Conservation (phyloP, 2,888 invertebrate genomes). For the Gymnocheta viridis region DNA sequence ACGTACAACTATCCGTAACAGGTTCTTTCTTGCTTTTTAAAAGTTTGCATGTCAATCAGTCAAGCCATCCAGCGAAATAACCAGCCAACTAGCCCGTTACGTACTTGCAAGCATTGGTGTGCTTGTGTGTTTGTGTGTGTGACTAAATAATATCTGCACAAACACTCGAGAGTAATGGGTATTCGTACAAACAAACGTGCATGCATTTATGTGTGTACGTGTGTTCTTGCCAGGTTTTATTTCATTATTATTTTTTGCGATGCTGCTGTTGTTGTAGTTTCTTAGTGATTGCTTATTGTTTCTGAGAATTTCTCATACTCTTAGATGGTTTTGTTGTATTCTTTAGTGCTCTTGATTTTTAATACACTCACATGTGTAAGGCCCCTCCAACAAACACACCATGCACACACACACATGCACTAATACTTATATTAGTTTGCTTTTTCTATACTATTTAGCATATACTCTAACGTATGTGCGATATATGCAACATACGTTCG, state of each 20-base stretch:
- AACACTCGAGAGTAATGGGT: background rate
- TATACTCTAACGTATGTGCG: slow-evolving; percentile 25
- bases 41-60: slow-evolving; percentile 68
- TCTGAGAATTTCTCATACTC: slow-evolving; percentile 64
- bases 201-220: background rate
- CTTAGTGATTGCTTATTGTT: slow-evolving; percentile 61
- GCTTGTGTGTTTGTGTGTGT: background rate
- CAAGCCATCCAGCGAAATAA: slow-evolving; percentile 56
- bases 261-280: slow-evolving; percentile 43
- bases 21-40: slow-evolving; percentile 64
- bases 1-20: slow-evolving; percentile 61
- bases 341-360: slow-evolving; percentile 45
- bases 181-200: background rate
- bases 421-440: background rate
- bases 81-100: slow-evolving; percentile 41
- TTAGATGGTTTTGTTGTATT: slow-evolving; percentile 5
- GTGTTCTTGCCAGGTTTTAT: slow-evolving; percentile 5
- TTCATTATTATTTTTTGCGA: slow-evolving; percentile 13
- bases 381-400: background rate
- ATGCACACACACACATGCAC: background rate
- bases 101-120: background rate
- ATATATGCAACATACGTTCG: slow-evolving; percentile 14
- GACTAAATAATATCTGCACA: slow-evolving; percentile 13
- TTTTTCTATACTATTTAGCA: slow-evolving; percentile 25
- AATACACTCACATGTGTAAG: slow-evolving; percentile 22